These are phyloP conservation scores for Tinamus guttatus DNA, from an alignment of 2,113 vertebrate species.

Conservation along the genomic window DNA sequence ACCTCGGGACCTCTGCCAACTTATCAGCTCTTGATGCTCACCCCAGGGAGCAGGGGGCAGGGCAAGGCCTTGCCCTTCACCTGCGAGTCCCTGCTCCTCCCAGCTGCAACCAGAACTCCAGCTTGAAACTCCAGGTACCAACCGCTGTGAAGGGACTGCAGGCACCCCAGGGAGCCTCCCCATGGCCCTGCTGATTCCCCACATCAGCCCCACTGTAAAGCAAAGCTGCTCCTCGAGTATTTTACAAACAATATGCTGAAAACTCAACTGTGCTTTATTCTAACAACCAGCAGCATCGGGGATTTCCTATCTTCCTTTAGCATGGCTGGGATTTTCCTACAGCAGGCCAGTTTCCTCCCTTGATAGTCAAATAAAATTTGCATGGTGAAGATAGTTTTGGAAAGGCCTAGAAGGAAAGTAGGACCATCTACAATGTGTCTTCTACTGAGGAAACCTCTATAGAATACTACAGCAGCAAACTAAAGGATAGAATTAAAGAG, in stretches of 20 bases:
- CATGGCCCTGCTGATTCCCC: not conserved
- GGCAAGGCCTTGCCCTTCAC: not conserved
- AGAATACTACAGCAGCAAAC: fast-evolving
- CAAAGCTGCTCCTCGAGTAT: not conserved
- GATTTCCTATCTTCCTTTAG: not conserved
- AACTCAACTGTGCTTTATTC: not conserved
- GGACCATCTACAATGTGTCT: not conserved
- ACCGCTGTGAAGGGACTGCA: not conserved
- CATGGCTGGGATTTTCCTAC: not conserved
- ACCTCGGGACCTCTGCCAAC: not conserved
- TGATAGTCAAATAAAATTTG: not conserved
- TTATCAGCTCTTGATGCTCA: not conserved
- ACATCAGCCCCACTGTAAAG: not conserved
- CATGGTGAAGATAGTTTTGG: not conserved
- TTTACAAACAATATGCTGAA: not conserved
- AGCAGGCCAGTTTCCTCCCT: not conserved
- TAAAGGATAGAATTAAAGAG: not conserved
- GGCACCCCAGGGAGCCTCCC: not conserved
- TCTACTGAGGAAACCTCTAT: not conserved
- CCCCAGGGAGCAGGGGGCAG: no score
- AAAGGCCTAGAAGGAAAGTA: not conserved
- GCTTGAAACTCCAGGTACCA: not conserved
- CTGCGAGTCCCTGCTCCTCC: not conserved
- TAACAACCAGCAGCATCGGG: not conserved
- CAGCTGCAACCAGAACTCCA: not conserved